Evolutionary conservation across 2,888 invertebrate species (phyloP).

Genomic region (Leptogaster cylindrica): DNA sequence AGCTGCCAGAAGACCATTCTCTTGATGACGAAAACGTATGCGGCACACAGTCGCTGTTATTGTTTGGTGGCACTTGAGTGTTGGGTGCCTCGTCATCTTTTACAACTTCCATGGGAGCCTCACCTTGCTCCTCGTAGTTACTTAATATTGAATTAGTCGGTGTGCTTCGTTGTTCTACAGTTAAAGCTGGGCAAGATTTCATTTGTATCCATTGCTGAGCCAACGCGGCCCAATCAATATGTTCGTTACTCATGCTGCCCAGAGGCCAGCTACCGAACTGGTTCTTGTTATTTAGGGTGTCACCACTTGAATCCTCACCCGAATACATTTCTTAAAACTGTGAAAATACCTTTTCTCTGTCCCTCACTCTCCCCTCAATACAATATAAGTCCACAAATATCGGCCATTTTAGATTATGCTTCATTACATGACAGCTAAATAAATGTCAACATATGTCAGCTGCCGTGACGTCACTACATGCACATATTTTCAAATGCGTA

Average conservation of each 20-base stretch:
- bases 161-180: slow-evolving; percentile 63
- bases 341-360: not conserved
- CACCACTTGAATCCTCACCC: slow-evolving; percentile 56
- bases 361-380: too few relatives aligned
- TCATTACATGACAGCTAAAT: too few relatives aligned
- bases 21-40: not conserved
- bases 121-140: slow-evolving; percentile 74
- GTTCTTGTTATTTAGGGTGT: slow-evolving; percentile 62
- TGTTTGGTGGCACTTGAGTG: not conserved
- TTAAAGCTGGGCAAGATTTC: slow-evolving; percentile 73
- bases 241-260: slow-evolving; percentile 76
- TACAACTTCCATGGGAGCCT: slow-evolving; percentile 88
- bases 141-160: slow-evolving; percentile 37
- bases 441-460: too few relatives aligned
- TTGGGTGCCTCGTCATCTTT: slow-evolving; percentile 66
- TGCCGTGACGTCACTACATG: too few relatives aligned
- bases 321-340: slow-evolving; percentile 54
- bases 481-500: too few relatives aligned
- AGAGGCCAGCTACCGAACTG: slow-evolving; percentile 77
- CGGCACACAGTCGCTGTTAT: not conserved
- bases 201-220: slow-evolving; percentile 98
- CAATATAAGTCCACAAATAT: too few relatives aligned
- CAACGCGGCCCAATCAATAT: slow-evolving; percentile 95
- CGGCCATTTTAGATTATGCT: too few relatives aligned
- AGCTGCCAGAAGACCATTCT: slow-evolving; percentile 41